Conservation (phyloP, 2,113 vertebrate genomes). For the Kryptolebias marmoratus region DNA sequence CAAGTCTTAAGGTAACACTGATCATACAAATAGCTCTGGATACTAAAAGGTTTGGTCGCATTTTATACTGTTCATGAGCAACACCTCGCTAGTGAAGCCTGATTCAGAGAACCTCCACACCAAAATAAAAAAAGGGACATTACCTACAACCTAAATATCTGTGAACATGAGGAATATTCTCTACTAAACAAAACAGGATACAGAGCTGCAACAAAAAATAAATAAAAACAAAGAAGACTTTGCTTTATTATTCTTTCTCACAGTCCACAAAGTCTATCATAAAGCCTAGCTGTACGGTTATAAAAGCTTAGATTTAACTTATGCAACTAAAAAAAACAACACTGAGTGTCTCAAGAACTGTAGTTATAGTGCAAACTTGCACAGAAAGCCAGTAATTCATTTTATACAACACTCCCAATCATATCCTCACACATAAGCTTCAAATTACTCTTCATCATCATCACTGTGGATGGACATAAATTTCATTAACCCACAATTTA, state of each 20-base stretch:
- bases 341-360: constrained; percentile 54
- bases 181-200: constrained; percentile 17
- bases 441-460: constrained; percentile 15
- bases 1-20: constrained; percentile 66
- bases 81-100: constrained; percentile 38
- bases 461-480: constrained; percentile 28
- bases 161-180: constrained; percentile 35
- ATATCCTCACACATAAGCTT: constrained; percentile 32
- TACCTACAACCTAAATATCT: constrained; percentile 45
- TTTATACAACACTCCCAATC: constrained; percentile 39
- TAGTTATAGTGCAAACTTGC: constrained; percentile 72
- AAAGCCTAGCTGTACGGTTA: constrained; percentile 19
- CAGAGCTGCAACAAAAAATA: constrained; percentile 18
- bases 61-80: constrained; percentile 30
- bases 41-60: constrained; percentile 68
- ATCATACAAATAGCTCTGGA: constrained; percentile 56
- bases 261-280: not conserved
- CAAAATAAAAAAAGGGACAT: constrained; percentile 24
- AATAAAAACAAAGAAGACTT: not conserved
- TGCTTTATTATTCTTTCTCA: constrained; percentile 10
- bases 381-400: constrained; percentile 54
- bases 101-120: constrained; percentile 34
- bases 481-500: constrained; percentile 34
- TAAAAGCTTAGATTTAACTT: constrained; percentile 16
- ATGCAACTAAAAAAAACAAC: constrained; percentile 14